Evolutionary conservation across 2,888 invertebrate genomes (phyloP).

Genomic region (Agrochola lota): DNA sequence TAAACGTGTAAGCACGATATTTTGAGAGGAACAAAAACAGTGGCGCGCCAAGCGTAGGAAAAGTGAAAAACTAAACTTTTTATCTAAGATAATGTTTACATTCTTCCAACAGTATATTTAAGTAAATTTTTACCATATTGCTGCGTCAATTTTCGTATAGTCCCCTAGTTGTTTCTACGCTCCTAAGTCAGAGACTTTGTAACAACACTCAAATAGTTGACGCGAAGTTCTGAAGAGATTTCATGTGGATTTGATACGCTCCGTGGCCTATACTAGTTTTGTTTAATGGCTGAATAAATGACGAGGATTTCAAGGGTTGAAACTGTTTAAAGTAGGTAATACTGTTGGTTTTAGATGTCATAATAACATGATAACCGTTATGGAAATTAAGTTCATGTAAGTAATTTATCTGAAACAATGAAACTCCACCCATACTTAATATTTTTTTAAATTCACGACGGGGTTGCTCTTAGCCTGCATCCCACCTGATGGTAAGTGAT

Average conservation of each 20-base stretch:
- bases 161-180: background rate
- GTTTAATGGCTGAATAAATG: conserved; percentile 54
- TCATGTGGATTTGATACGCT: conserved; percentile 61
- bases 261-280: conserved; percentile 45
- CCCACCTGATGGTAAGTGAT: too few relatives aligned
- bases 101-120: too few relatives aligned
- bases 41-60: too few relatives aligned
- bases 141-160: too few relatives aligned
- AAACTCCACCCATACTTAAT: background rate
- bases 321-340: conserved; percentile 12
- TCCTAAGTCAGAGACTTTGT: conserved; percentile 62
- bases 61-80: too few relatives aligned
- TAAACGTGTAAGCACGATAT: too few relatives aligned
- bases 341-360: conserved; percentile 4
- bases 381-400: background rate
- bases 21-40: too few relatives aligned
- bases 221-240: conserved; percentile 58
- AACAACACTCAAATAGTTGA: conserved; percentile 52
- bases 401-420: background rate
- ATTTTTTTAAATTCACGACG: too few relatives aligned
- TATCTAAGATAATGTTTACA: too few relatives aligned
- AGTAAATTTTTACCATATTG: too few relatives aligned
- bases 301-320: conserved; percentile 16
- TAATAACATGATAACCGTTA: background rate
- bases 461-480: too few relatives aligned